These are phyloP conservation scores for Pelobates cultripes DNA, from an alignment of 2,797 vertebrate species.

Conservation along the genomic window DNA sequence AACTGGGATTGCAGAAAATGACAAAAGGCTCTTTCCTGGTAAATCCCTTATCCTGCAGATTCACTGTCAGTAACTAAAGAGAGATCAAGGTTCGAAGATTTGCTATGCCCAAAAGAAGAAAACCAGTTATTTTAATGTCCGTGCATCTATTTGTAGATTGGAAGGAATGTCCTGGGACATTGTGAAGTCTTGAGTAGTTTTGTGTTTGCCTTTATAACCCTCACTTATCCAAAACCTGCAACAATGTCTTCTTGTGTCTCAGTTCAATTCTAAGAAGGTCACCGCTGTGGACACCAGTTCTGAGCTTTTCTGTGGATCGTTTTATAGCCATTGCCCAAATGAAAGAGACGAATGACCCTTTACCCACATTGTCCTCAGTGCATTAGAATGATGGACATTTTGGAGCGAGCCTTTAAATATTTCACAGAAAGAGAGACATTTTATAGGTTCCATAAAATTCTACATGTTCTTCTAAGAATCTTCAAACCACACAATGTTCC, in stretches of 20 bases:
- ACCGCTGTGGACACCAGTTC: not conserved
- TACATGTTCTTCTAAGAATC: not conserved
- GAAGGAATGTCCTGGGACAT: too few species aligned
- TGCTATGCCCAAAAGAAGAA: too few species aligned
- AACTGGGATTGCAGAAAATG: too few species aligned
- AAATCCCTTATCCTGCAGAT: too few species aligned
- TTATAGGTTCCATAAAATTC: not conserved
- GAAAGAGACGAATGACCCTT: not conserved
- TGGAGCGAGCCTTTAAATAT: not conserved
- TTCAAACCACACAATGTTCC: not conserved
- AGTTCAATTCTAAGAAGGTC: too few species aligned
- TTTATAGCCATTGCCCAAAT: not conserved
- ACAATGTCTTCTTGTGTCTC: not conserved
- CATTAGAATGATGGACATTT: not conserved
- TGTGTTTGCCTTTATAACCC: not conserved
- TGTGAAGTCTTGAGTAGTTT: too few species aligned
- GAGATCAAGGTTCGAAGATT: too few species aligned
- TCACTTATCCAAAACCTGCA: not conserved
- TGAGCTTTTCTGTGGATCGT: not conserved
- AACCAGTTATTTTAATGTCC: too few species aligned
- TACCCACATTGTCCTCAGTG: not conserved
- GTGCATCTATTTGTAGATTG: too few species aligned
- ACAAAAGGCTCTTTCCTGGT: too few species aligned
- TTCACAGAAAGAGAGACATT: not conserved
- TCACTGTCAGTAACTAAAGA: too few species aligned